Percentiles rank a stretch among this genome's conserved stretches.
Evolutionary conservation across 2,113 vertebrate genomes (phyloP).

Genomic region (Colistium nudipinnis): DNA sequence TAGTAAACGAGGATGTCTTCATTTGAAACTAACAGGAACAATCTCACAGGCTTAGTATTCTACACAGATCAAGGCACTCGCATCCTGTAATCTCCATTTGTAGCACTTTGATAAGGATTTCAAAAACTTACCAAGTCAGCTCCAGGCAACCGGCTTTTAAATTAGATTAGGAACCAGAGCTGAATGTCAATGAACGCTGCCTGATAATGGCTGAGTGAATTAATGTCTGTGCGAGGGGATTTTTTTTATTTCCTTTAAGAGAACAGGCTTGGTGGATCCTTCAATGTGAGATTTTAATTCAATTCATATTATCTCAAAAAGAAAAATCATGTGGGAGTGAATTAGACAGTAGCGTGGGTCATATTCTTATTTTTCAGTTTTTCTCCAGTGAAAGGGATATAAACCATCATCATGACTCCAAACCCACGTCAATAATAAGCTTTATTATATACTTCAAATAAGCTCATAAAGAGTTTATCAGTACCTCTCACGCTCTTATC

Average conservation of each 20-base stretch:
- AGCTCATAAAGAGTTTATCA: slow-evolving; percentile 15
- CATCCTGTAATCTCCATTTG: slow-evolving; percentile 50
- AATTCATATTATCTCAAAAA: slow-evolving; percentile 10
- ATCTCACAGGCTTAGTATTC: slow-evolving; percentile 2
- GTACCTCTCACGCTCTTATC: neutral
- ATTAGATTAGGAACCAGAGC: slow-evolving; percentile 57
- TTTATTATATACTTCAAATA: slow-evolving; percentile 21
- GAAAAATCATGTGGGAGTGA: neutral
- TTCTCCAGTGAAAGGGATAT: slow-evolving; percentile 3
- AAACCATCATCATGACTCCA: neutral
- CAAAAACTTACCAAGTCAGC: slow-evolving; percentile 52
- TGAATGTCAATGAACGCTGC: slow-evolving; percentile 59
- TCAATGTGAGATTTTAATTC: slow-evolving; percentile 39
- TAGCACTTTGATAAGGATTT: slow-evolving; percentile 55
- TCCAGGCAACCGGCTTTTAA: slow-evolving; percentile 51
- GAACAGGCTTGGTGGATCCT: slow-evolving; percentile 32
- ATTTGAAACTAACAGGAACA: slow-evolving; percentile 36
- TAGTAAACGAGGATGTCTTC: slow-evolving; percentile 21
- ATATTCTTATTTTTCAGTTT: slow-evolving; percentile 14
- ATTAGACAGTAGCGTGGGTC: neutral
- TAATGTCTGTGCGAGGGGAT: slow-evolving; percentile 32
- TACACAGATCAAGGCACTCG: slow-evolving; percentile 20
- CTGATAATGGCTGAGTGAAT: slow-evolving; percentile 22
- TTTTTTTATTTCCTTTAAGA: slow-evolving; percentile 28
- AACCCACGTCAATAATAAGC: neutral